These are phyloP conservation scores for Atrichornis clamosus DNA, from an alignment of 2,113 vertebrate species.

Conservation along the genomic window DNA sequence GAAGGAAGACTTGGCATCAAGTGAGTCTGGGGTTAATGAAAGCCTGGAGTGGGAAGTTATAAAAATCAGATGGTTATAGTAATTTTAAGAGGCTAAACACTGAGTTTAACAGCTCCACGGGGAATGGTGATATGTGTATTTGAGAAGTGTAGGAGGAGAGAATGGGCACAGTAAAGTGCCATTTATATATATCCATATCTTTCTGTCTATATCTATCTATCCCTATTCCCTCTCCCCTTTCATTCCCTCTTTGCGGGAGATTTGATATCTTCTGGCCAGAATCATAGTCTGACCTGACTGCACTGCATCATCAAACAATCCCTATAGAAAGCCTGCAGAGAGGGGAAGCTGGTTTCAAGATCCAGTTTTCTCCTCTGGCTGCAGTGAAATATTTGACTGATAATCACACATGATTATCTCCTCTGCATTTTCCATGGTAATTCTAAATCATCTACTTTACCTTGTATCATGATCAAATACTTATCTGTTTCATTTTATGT, in stretches of 20 bases:
- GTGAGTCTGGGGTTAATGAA: slow-evolving; percentile 54
- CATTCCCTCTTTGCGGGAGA: background rate
- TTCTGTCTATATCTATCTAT: background rate
- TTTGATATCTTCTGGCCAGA: background rate
- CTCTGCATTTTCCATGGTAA: background rate
- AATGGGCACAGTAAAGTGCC: background rate
- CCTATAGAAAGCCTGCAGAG: background rate
- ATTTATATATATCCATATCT: background rate
- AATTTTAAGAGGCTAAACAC: slow-evolving; percentile 1
- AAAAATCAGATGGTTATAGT: slow-evolving; percentile 56
- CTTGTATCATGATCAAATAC: background rate
- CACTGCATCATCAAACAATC: background rate
- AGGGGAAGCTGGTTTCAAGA: background rate
- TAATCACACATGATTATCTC: background rate
- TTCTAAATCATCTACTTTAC: background rate
- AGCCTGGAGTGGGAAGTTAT: slow-evolving; percentile 53
- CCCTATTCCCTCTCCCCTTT: background rate
- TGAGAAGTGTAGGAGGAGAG: background rate
- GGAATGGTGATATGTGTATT: background rate
- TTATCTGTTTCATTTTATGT: background rate
- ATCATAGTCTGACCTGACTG: background rate
- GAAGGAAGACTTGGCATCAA: slow-evolving; percentile 53
- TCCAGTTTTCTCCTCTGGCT: background rate
- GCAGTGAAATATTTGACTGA: background rate
- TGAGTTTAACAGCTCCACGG: background rate